Conservation (phyloP, 1,140 invertebrate species). For the Maconellicoccus hirsutus region DNA sequence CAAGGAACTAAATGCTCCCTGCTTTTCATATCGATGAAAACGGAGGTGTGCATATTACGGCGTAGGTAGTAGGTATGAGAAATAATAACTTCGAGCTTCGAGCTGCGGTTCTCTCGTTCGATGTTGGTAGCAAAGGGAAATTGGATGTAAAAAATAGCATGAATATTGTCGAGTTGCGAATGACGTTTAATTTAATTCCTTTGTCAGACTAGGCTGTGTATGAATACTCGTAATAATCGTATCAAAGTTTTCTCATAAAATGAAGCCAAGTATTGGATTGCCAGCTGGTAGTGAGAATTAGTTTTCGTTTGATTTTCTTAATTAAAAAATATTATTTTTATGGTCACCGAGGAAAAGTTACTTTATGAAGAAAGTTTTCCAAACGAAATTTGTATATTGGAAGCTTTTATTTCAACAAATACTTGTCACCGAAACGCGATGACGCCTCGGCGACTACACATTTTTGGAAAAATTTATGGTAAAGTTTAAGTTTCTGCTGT, state of each 20-base stretch:
- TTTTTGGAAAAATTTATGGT: too few species aligned
- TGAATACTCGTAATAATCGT: not conserved
- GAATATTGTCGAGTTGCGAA: conserved; percentile 4
- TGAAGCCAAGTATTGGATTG: not conserved
- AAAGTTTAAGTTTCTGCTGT: too few species aligned
- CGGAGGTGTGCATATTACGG: not conserved
- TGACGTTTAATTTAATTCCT: not conserved
- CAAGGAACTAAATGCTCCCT: not conserved
- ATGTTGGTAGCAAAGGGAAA: not conserved
- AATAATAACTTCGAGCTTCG: too few species aligned
- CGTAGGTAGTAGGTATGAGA: too few species aligned
- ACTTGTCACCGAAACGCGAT: too few species aligned
- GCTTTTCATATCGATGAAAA: not conserved
- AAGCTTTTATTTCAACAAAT: too few species aligned
- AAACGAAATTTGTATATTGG: too few species aligned
- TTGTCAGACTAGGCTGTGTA: not conserved
- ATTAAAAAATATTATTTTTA: not conserved
- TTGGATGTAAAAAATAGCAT: not conserved
- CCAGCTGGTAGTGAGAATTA: not conserved
- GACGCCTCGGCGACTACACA: too few species aligned
- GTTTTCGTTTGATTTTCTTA: not conserved
- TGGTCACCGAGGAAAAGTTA: not conserved
- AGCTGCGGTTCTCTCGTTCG: not conserved
- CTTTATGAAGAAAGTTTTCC: too few species aligned
- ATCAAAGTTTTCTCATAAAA: not conserved